Conservation (phyloP, 2,888 invertebrate species). For the Pristionchus arcanus region DNA sequence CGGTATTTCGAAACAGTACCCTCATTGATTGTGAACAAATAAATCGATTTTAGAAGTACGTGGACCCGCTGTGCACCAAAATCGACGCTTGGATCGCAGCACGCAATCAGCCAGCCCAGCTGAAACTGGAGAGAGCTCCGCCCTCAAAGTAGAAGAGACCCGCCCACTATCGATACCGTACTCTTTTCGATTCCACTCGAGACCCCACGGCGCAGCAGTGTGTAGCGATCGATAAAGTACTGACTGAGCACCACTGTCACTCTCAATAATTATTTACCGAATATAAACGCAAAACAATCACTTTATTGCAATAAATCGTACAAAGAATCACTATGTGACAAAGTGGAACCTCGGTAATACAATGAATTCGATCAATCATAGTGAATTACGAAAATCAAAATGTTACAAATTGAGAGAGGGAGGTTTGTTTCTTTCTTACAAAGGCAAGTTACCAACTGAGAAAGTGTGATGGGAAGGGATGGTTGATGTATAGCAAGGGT, state of each 20-base stretch:
- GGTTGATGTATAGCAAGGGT: background rate
- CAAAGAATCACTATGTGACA: slow-evolving; percentile 35
- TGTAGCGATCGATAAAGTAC: slow-evolving; percentile 33
- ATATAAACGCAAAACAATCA: background rate
- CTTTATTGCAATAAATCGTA: slow-evolving; percentile 10
- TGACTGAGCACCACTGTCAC: too few species aligned
- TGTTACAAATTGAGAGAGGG: background rate
- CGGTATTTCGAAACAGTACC: too few species aligned
- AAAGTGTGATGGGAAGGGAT: background rate
- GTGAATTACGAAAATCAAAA: background rate
- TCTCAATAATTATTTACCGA: too few species aligned
- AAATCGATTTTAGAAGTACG: slow-evolving; percentile 37
- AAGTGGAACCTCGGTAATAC: slow-evolving; percentile 19
- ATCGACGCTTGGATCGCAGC: slow-evolving; percentile 28
- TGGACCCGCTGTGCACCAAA: slow-evolving; percentile 3
- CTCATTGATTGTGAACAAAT: too few species aligned
- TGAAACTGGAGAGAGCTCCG: background rate
- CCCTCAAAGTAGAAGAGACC: background rate
- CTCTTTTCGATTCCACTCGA: slow-evolving; percentile 46
- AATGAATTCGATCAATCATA: slow-evolving; percentile 12
- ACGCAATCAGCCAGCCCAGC: background rate
- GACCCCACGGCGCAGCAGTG: background rate
- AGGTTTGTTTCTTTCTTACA: background rate
- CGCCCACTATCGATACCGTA: slow-evolving; percentile 7
- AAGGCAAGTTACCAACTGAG: slow-evolving; percentile 24